Evolutionary conservation across 1,140 invertebrate genomes (phyloP), one percentile per base, ranked within the genome.

Genomic region (Ptiloglossa arizonensis): DNA sequence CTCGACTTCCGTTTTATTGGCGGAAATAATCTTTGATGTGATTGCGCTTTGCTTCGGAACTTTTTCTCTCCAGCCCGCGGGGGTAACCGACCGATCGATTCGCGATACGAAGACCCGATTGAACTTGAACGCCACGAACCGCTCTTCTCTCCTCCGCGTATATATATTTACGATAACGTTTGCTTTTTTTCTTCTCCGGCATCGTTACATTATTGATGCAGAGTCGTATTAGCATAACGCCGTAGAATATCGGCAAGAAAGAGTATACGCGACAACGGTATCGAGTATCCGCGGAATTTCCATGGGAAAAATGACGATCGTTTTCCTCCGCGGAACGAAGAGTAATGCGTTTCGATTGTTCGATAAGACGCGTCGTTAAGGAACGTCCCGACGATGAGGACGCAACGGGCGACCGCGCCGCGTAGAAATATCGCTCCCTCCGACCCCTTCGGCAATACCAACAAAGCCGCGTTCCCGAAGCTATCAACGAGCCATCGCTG

Each of bases 1-100:
- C 79, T 85, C 84, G 78, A 88, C 84, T 89, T 90, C 80, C 87
- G 87, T 85, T 91, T 91, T 91, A 92, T 92, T 91, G 89, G 86
- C 89, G 90, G 90, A 91, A 92, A 92, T 91, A 91, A 92, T 91
- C 89, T 87, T 90, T 91, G 89, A 91, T 91, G 87, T 83, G 88
- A 91, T 91, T 91, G 86, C 88, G 88, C 82, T 82, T 86, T 82
- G 86, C 86, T 86, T 82, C 83, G 44, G 63, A 86, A 80, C 77
- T 83, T 85, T 81, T 85, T 81, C 50, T 32, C 57, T 57, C 60
- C 46, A n/a, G 29, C 71, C 27, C 56, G 66, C 54, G 67, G 11
- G 48, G 73, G 72, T 32, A 38, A 41, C 62, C 44, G 32, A 69
- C 41, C 68, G 67, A 86, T 86, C 84, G 84, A 85, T 76, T 79